A percentile compares a stretch with the other conserved stretches of the same genome.
These are phyloP conservation scores for Daptonema setosum DNA, from an alignment of 2,888 invertebrate species.

Conservation along the genomic window DNA sequence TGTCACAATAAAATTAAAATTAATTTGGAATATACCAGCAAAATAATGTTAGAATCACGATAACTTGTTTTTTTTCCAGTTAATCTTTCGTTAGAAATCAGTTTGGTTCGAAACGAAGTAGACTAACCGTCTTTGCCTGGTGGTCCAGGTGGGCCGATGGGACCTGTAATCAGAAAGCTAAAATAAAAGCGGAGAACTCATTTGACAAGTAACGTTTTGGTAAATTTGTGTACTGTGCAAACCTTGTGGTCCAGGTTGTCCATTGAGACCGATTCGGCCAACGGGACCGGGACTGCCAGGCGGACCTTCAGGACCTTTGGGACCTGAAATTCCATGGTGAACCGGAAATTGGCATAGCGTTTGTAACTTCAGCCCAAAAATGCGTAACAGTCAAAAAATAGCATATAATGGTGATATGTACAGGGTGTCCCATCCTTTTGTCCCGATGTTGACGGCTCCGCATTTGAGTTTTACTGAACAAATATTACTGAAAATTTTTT, in stretches of 20 bases:
- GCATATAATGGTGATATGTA: not conserved
- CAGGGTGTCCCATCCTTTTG: not conserved
- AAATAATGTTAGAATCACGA: not conserved
- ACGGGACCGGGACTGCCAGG: not conserved
- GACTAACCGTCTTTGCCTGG: not conserved
- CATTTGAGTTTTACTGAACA: no score
- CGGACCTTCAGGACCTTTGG: not conserved
- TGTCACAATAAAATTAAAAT: no score
- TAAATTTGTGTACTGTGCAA: not conserved
- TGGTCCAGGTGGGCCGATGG: not conserved
- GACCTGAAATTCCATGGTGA: not conserved
- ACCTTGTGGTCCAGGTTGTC: not conserved
- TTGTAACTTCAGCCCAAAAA: no score
- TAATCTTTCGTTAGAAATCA: not conserved
- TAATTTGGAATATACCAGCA: no score
- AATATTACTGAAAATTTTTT: no score
- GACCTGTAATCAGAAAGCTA: not conserved
- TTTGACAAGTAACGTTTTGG: not conserved
- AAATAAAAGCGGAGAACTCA: not conserved
- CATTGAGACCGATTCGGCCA: not conserved
- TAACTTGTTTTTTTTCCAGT: not conserved
- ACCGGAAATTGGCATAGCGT: no score
- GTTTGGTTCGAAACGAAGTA: not conserved
- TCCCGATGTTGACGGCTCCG: not conserved
- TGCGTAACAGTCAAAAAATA: not conserved